Evolutionary conservation across 2,113 vertebrate genomes (phyloP).

Genomic region (Gracilinanus agilis): DNA sequence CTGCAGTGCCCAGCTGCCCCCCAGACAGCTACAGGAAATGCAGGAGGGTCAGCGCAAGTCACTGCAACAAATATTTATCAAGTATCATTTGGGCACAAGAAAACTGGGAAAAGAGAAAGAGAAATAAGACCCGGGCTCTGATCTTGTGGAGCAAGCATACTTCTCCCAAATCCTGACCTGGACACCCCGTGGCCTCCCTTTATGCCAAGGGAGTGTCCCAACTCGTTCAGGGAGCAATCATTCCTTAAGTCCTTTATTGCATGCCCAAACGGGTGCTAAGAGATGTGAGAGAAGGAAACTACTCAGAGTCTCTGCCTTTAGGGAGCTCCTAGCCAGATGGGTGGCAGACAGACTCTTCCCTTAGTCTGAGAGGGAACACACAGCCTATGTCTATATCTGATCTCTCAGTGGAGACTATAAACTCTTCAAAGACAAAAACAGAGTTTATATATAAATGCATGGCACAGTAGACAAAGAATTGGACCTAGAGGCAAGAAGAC

Average conservation of each 20-base stretch:
- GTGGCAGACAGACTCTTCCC: background rate
- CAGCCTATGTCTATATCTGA: background rate
- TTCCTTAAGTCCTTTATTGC: background rate
- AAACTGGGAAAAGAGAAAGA: background rate
- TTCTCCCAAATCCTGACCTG: background rate
- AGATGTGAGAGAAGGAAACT: background rate
- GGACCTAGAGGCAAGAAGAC: too few relatives aligned
- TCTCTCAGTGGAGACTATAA: background rate
- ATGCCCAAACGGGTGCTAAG: background rate
- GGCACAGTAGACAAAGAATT: background rate
- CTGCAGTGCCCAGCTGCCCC: background rate
- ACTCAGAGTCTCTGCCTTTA: background rate
- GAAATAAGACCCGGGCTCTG: too few relatives aligned
- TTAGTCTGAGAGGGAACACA: background rate
- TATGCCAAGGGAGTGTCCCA: background rate
- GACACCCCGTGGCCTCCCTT: background rate
- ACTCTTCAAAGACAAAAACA: background rate
- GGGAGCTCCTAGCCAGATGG: background rate
- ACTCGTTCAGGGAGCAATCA: background rate
- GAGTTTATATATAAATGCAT: background rate
- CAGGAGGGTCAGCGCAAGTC: rapidly evolving
- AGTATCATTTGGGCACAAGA: background rate
- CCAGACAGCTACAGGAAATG: background rate
- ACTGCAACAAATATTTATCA: background rate
- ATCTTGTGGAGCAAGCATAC: background rate